Conservation (phyloP, 35 echinoderm and acorn worm genomes). For the Ophioderma brevispina region DNA sequence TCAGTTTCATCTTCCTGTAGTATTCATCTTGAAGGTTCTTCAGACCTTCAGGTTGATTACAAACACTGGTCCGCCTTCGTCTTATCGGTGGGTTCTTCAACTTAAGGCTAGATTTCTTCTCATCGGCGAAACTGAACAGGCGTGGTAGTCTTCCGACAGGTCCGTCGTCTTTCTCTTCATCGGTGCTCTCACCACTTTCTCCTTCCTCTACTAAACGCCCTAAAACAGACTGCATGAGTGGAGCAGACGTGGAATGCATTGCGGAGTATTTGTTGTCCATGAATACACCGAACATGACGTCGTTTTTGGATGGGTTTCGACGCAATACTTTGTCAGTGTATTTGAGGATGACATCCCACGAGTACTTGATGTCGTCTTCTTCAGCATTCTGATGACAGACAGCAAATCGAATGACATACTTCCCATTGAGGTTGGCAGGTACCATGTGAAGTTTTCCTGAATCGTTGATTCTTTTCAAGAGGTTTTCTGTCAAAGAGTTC, state of each 20-base stretch:
- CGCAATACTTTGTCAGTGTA: slow-evolving; percentile 19
- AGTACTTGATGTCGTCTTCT: slow-evolving; percentile 64
- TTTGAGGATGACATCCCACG: slow-evolving; percentile 46
- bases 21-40: slow-evolving; percentile 1
- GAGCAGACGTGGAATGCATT: not conserved
- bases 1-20: not conserved
- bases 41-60: not conserved
- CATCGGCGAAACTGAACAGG: not conserved
- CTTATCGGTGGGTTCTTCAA: not conserved
- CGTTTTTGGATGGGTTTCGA: not conserved
- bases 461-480: slow-evolving; percentile 63
- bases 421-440: slow-evolving; percentile 53
- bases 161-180: not conserved
- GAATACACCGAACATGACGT: not conserved
- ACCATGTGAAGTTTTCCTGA: slow-evolving; percentile 69
- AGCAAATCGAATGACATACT: slow-evolving; percentile 73
- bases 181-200: not conserved
- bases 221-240: not conserved
- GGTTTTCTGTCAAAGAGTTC: slow-evolving; percentile 50
- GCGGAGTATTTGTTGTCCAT: slow-evolving; percentile 3
- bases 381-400: slow-evolving; percentile 55
- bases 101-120: not conserved
- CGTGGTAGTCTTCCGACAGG: not conserved
- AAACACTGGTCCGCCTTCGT: not conserved
- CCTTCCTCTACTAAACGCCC: not conserved